These are phyloP conservation scores for Ammospiza nelsoni DNA, from an alignment of 2,113 vertebrate species.

Conservation along the genomic window DNA sequence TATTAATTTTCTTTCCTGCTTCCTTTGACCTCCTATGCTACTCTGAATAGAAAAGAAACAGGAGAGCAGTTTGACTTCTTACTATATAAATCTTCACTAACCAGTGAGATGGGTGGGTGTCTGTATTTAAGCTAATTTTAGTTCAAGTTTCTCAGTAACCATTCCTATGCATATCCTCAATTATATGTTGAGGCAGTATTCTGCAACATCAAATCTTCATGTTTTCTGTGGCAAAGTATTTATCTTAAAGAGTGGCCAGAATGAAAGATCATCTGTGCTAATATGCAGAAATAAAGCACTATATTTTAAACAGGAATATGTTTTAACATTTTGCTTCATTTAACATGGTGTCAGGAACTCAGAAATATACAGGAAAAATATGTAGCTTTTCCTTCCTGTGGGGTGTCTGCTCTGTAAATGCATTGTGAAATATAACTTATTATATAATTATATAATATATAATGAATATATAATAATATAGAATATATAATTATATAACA, in stretches of 20 bases:
- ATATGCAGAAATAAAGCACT: neutral
- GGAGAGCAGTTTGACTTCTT: neutral
- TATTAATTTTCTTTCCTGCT: neutral
- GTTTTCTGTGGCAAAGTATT: neutral
- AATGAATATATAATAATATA: no score
- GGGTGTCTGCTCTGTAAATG: neutral
- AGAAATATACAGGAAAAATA: neutral
- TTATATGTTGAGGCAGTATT: neutral
- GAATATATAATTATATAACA: no score
- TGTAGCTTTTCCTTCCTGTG: neutral
- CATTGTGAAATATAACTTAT: neutral
- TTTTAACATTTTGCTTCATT: neutral
- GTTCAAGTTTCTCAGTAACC: neutral
- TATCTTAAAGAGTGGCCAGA: neutral
- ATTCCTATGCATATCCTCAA: neutral
- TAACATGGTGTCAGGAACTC: neutral
- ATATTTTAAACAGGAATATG: neutral
- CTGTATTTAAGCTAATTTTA: neutral
- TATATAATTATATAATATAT: no score
- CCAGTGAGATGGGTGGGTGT: neutral
- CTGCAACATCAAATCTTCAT: neutral
- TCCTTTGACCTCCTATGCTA: slow-evolving; percentile 1
- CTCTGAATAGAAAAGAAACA: neutral
- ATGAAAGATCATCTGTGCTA: neutral
- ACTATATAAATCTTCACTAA: neutral